Evolutionary conservation across 2,113 vertebrate genomes (phyloP), one percentile per base, ranked within the genome.

Genomic region (Anser brachyrhynchus): DNA sequence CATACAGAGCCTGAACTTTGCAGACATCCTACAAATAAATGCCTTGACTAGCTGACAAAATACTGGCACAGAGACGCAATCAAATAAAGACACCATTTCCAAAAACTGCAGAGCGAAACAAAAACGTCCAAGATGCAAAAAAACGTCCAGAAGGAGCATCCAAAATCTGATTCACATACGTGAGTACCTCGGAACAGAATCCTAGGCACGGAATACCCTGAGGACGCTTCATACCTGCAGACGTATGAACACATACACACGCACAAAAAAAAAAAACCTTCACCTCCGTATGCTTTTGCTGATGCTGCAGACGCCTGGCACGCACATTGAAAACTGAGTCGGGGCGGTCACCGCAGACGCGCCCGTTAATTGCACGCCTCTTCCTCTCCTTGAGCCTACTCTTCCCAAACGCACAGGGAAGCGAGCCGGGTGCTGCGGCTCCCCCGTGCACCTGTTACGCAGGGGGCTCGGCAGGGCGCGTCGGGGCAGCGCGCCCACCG

Each of bases 231-330:
- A 74, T 12, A 77, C 18, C 57, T 41, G 37, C 37, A 54, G 46
- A 57, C 0, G 0, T 5, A 57, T 0, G 9, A 72, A 61, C 1
- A 2, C 9, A 37, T 3, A 33, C 1, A 7, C 25, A 19, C 9
- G 4, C 39, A 39, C 10, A 39, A 10, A 37, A 37, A 37, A 43
- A 26, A 83, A 66, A 59, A 51, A 31, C 1, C 1, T 5, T 29
- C 14, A 39, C 2, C 13, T 75, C 13, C 7, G 7, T 51, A n/a
- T 59, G 41, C 25, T 81, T 78, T 54, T 72, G 70, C 29, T 52
- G 54, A 81, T 22, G 57, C 29, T 58, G 52, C 66, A 49, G 61
- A 59, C 9, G 49, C 12, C 17, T 31, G 44, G 43, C 52, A 92
- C 1, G 12, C 11, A 29, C 19, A 31, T 4, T 37, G 4, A 21